Evolutionary conservation across 2,888 invertebrate genomes (phyloP), one percentile per base, ranked within the genome.

Genomic region (Cheilosia vernalis): DNA sequence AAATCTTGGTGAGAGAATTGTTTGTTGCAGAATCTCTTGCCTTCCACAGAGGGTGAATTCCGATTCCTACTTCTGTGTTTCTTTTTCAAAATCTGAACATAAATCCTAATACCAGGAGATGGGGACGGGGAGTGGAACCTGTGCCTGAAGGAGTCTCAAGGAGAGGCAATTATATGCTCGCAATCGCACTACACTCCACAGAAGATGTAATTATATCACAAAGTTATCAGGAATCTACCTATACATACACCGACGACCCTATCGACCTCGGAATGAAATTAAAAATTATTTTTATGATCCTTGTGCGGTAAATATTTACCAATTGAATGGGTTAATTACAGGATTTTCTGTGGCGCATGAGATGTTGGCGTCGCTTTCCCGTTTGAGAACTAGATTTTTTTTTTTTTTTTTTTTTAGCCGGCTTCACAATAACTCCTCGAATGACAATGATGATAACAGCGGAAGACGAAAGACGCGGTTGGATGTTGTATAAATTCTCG

Each of bases 271-370:
- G 76, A 85, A 85, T 78, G 81, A 81, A 87, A 87, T 88, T 88
- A 77, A 88, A 87, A 87, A 88, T 87, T 72, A 87, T 87, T 88
- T 88, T 88, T 86, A 87, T 87, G 79, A 83, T 83, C 67, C 85
- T 81, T 79, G 70, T 86, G 87, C 76, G 76, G 87, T 79, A 87
- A 87, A 87, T 87, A 86, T 88, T 87, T 87, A 81, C 85, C 87
- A 86, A 87, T 88, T 88, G 85, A 87, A 87, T 85, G 86, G 78
- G 85, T 88, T 84, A 87, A 87, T 87, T 87, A 85, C 76, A 81
- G 63, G 82, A 83, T 81, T 82, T 63, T 72, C 78, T 53, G 40
- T 61, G 77, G 69, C 73, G 66, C 66, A 63, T 47, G 17, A 42
- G 49, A 61, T 24, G 51, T 17, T 24, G 47, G 73, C 47, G 55